Conservation (phyloP, 1,140 invertebrate genomes). For the Dendrolimus punctatus region DNA sequence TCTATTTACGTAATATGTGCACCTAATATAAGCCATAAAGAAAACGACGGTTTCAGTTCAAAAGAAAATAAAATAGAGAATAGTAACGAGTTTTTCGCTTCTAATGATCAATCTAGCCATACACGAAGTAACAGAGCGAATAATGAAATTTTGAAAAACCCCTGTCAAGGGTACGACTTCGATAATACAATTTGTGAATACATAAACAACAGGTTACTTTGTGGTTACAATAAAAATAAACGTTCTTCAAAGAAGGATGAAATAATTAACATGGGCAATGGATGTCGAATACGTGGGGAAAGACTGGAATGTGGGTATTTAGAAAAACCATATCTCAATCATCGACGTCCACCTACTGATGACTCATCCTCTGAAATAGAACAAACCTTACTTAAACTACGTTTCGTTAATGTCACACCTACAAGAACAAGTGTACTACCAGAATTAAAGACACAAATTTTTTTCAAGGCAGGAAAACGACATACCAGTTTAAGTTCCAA, state of each 20-base stretch:
- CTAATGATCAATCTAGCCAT: neutral
- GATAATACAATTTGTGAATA: conserved; percentile 34
- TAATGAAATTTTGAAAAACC: conserved; percentile 6
- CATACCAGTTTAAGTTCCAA: no score
- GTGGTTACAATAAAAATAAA: conserved; percentile 50
- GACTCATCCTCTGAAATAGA: conserved; percentile 1
- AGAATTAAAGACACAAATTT: no score
- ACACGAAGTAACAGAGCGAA: neutral
- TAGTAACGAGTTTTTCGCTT: neutral
- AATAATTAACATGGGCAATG: conserved; percentile 26
- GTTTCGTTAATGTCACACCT: no score
- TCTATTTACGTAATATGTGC: no score
- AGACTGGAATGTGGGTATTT: conserved; percentile 56
- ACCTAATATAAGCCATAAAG: no score
- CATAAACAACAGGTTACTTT: conserved; percentile 34
- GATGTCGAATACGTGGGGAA: conserved; percentile 31
- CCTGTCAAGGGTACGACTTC: conserved; percentile 33
- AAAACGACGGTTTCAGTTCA: no score
- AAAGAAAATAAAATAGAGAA: no score
- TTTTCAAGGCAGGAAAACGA: no score
- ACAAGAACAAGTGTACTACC: no score
- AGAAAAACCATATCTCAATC: conserved; percentile 18
- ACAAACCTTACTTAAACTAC: neutral
- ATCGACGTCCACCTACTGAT: conserved; percentile 21
- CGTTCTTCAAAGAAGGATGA: conserved; percentile 19